These are phyloP conservation scores for Sebastes trivittatus DNA, from an alignment of 2,797 vertebrate species.

Conservation along the genomic window DNA sequence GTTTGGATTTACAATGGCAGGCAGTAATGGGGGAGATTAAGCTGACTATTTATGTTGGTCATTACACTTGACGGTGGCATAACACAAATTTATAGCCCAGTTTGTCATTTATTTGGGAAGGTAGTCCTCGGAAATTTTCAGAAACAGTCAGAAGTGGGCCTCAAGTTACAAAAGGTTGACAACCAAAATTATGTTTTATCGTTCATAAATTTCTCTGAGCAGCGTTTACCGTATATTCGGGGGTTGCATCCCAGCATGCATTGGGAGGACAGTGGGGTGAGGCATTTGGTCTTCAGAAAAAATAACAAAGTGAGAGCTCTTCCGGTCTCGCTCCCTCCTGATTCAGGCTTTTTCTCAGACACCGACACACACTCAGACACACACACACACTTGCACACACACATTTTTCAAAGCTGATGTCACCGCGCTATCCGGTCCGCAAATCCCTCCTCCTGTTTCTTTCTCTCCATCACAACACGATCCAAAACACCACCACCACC, in stretches of 20 bases:
- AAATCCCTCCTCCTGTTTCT: slow-evolving; percentile 78
- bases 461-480: slow-evolving; percentile 56
- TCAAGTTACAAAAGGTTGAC: too few species aligned
- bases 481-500: slow-evolving; percentile 27
- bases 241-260: background rate
- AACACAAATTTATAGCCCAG: too few species aligned
- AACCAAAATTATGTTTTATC: too few species aligned
- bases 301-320: slow-evolving; percentile 57
- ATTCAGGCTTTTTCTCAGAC: slow-evolving; percentile 57
- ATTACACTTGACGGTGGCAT: too few species aligned
- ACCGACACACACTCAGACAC: slow-evolving; percentile 20
- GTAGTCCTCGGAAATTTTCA: too few species aligned
- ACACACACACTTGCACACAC: slow-evolving; percentile 58
- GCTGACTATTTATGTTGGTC: too few species aligned
- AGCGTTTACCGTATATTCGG: background rate
- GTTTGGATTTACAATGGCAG: too few species aligned
- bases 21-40: too few species aligned
- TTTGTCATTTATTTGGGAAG: too few species aligned
- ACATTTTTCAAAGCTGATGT: slow-evolving; percentile 86
- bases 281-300: background rate
- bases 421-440: slow-evolving; percentile 79
- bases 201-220: too few species aligned
- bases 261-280: background rate
- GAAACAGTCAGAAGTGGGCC: too few species aligned
- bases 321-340: background rate